phyloP scores from a whole-genome alignment of 2,797 vertebrate genomes.

The Microctenopoma stevenorrisi region DNA sequence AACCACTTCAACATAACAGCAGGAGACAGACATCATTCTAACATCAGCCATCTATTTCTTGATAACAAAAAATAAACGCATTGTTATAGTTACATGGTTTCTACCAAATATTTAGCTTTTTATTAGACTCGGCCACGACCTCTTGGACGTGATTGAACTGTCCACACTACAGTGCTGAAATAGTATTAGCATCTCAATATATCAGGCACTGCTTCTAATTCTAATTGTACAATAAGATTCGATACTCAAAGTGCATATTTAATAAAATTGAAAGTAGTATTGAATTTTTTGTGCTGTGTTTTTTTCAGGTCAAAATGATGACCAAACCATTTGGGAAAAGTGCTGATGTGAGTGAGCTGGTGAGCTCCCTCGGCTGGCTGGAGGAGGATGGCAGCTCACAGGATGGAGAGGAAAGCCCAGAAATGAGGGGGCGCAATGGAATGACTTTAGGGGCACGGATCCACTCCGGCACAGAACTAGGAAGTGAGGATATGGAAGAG shows the following conservation, averaged over 20 bases:
- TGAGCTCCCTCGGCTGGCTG: conserved; percentile 88
- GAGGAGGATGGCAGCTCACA: conserved; percentile 86
- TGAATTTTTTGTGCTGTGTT: conserved; percentile 19
- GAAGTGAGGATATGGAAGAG: conserved; percentile 85
- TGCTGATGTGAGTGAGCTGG: conserved; percentile 88
- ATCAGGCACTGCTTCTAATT: neutral
- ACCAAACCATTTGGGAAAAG: conserved; percentile 84
- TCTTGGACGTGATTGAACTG: conserved; percentile 46
- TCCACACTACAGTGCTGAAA: conserved; percentile 69
- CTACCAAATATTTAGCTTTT: neutral
- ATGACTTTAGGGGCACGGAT: conserved; percentile 65
- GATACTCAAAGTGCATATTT: neutral
- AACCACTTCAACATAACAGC: conserved; percentile 50
- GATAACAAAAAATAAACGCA: conserved; percentile 1
- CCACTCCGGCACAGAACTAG: conserved; percentile 77
- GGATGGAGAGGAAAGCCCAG: conserved; percentile 85
- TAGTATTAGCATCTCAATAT: neutral
- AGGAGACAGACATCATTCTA: conserved; percentile 23
- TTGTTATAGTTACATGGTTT: conserved; percentile 4
- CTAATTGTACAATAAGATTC: neutral
- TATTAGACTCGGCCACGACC: neutral
- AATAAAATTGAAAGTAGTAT: neutral
- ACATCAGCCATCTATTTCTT: conserved; percentile 3
- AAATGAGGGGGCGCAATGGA: conserved; percentile 73
- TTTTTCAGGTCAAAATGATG: conserved; percentile 86